Evolutionary conservation across 2,113 vertebrate species (phyloP).

Genomic region (Shinisaurus crocodilurus): DNA sequence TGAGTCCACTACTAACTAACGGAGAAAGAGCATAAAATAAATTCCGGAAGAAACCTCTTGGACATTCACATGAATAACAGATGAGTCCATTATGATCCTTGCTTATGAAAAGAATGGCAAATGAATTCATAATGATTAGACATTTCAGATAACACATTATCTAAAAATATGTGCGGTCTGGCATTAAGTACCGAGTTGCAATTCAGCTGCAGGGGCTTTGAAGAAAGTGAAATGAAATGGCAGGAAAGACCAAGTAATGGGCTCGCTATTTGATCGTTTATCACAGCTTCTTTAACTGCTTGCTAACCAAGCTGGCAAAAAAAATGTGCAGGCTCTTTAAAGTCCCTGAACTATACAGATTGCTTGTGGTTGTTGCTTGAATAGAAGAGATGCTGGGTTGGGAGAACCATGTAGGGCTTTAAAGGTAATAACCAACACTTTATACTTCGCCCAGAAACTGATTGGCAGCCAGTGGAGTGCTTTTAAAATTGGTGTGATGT

Average conservation of each 20-base stretch:
- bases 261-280: conserved; percentile 42
- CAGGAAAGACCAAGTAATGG: conserved; percentile 40
- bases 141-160: conserved; percentile 72
- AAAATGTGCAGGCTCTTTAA: conserved; percentile 42
- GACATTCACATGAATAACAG: conserved; percentile 73
- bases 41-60: conserved; percentile 67
- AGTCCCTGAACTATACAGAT: conserved; percentile 44
- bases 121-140: conserved; percentile 78
- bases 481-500: too few relatives aligned
- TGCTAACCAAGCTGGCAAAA: conserved; percentile 43
- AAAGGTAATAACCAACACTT: too few relatives aligned
- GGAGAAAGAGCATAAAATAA: conserved; percentile 68
- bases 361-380: conserved; percentile 24
- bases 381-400: neutral
- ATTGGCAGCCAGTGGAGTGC: too few relatives aligned
- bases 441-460: too few relatives aligned
- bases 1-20: conserved; percentile 70
- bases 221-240: conserved; percentile 59
- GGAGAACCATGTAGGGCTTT: too few relatives aligned
- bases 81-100: conserved; percentile 74
- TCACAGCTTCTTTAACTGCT: conserved; percentile 48
- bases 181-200: conserved; percentile 51
- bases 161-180: conserved; percentile 65
- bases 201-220: conserved; percentile 62
- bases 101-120: conserved; percentile 74